phyloP scores from a whole-genome alignment of 2,888 invertebrate genomes.

The Phoronis australis region DNA sequence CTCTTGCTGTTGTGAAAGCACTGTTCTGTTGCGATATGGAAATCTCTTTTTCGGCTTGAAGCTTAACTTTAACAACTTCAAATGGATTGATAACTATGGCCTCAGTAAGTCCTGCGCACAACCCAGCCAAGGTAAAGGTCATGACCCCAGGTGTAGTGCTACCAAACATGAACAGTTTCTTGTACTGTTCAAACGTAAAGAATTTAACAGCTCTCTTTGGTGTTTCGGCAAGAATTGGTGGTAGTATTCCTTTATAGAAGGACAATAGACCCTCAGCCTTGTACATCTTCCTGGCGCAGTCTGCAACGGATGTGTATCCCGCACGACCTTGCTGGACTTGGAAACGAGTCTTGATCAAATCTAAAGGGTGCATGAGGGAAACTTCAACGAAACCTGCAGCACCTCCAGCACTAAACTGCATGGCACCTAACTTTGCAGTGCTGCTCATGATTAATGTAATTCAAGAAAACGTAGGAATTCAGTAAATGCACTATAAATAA shows the following conservation, averaged over 20 bases:
- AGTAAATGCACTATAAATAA: no score
- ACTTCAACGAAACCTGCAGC: constrained; percentile 79
- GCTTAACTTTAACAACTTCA: constrained; percentile 87
- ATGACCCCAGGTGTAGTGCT: no score
- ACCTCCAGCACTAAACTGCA: no score
- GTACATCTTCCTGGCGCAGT: neutral
- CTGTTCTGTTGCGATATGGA: constrained; percentile 56
- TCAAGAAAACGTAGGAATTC: no score
- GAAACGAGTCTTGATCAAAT: constrained; percentile 85
- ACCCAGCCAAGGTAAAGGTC: constrained; percentile 81
- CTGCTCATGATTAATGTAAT: no score
- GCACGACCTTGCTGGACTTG: constrained; percentile 63
- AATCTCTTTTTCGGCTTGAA: constrained; percentile 45
- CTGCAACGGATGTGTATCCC: neutral
- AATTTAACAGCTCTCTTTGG: constrained; percentile 94
- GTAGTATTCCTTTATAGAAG: constrained; percentile 90
- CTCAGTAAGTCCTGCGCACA: constrained; percentile 86
- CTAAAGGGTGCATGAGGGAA: constrained; percentile 92
- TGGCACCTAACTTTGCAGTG: no score
- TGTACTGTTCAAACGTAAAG: constrained; percentile 89
- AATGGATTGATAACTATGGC: constrained; percentile 88
- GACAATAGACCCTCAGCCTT: constrained; percentile 52
- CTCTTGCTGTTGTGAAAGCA: constrained; percentile 73
- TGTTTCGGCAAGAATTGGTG: constrained; percentile 88
- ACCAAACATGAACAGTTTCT: no score